phyloP scores from a whole-genome alignment of 2,797 vertebrate genomes.

The Pantherophis alleghaniensis region DNA sequence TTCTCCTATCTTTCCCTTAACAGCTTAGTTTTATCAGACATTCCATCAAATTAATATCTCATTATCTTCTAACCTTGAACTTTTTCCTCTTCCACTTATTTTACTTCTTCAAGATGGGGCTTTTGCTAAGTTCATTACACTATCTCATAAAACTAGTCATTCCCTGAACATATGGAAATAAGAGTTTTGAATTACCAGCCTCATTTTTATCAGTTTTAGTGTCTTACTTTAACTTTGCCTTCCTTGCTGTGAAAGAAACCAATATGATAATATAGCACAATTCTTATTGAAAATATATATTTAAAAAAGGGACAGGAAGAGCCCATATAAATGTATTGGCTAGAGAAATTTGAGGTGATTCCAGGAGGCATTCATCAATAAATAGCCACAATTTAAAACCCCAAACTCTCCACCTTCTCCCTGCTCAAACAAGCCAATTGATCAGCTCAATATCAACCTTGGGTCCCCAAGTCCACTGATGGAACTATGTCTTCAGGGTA shows the following conservation, averaged over 20 bases:
- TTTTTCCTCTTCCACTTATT: not conserved
- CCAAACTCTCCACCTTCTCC: not conserved
- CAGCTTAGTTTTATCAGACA: not conserved
- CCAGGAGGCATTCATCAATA: not conserved
- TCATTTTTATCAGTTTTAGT: conserved; percentile 43
- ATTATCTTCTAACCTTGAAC: not conserved
- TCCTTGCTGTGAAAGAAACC: conserved; percentile 8
- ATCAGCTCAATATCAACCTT: not conserved
- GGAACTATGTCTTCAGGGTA: not conserved
- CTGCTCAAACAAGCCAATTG: not conserved
- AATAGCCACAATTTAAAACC: not conserved
- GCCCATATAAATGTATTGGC: not conserved
- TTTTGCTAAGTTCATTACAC: conserved; percentile 27
- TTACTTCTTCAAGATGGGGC: conserved; percentile 32
- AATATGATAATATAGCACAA: conserved; percentile 8
- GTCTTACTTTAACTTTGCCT: conserved; percentile 33
- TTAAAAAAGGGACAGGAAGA: not conserved
- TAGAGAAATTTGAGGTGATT: not conserved
- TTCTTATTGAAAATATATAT: not conserved
- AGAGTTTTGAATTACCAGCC: conserved; percentile 51
- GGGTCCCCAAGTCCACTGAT: not conserved
- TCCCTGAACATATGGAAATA: conserved; percentile 51
- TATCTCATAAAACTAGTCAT: conserved; percentile 17
- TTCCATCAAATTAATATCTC: rapidly evolving
- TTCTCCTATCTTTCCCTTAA: not conserved